These are phyloP conservation scores for Agrochola lota DNA, from an alignment of 2,888 invertebrate species.

Conservation along the genomic window DNA sequence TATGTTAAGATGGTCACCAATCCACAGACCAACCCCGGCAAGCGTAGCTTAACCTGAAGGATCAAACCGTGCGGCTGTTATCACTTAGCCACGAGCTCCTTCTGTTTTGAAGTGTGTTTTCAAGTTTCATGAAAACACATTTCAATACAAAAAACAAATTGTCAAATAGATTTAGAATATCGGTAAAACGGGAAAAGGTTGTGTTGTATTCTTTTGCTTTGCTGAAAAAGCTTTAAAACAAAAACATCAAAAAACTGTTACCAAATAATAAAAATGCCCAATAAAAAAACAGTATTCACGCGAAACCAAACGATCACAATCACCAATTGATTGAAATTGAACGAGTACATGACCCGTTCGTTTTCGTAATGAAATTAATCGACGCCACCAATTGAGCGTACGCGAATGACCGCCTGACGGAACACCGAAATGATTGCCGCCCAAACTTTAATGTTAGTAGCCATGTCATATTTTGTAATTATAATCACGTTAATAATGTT, in stretches of 20 bases:
- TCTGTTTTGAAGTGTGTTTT: no score
- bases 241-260: slow-evolving; percentile 6
- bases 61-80: no score
- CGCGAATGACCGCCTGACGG: slow-evolving; percentile 50
- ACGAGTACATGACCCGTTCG: slow-evolving; percentile 61
- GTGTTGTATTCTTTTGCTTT: no score
- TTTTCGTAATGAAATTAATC: slow-evolving; percentile 68
- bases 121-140: no score
- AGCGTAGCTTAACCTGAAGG: no score
- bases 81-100: no score
- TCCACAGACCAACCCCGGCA: no score
- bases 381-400: slow-evolving; percentile 64
- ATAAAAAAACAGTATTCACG: slow-evolving; percentile 41
- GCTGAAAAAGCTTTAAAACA: background rate
- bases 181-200: no score
- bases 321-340: slow-evolving; percentile 65
- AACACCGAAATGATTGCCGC: slow-evolving; percentile 50
- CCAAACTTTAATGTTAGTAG: slow-evolving; percentile 44
- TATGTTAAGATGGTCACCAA: no score
- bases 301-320: slow-evolving; percentile 59
- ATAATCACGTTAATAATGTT: slow-evolving; percentile 60
- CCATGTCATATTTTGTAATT: slow-evolving; percentile 59
- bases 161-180: no score
- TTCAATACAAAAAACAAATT: no score
- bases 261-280: slow-evolving; percentile 26